Base-by-base conservation (phyloP, 2,797 vertebrate genomes). In the Steatocranus sp. region DNA sequence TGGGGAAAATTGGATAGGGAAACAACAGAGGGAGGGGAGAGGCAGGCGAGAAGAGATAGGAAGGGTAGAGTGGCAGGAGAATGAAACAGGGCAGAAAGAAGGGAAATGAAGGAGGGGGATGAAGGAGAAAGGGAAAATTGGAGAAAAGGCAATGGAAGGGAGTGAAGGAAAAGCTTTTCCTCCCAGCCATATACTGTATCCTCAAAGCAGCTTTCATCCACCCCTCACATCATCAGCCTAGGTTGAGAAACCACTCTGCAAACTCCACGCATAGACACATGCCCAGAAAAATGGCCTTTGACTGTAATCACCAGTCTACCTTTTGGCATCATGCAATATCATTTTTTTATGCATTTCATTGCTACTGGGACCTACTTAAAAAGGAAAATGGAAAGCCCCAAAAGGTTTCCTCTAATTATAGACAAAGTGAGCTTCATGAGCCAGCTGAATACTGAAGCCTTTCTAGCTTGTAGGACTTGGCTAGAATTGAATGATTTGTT, bases 141-240 rank as follows among this genome's bases (percentile, higher is more conserved):
- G 85, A 81, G 81, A 86, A 89, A 86, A 81, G 82, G 84, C 86
- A 86, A 83, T 82, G 76, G 80, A 89, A 86, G 81, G 86, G 86
- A 84, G 80, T 48, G 54, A 78, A 88, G 88, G 88, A 86, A 86
- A 83, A 87, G 86, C 86, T 88, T 87, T 88, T 82, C 84, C 87
- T 87, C 81, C 50, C 85, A 78, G 81, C 68, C 6, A 30, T 78
- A 56, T 86, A 79, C 70, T 85, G 83, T 85, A 87, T 87, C 93
- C 93, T 94, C 91, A 95, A 93, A 94, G 92, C 75, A 3, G 80
- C 91, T 94, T 95, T 93, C 88, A 93, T 93, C 92, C 88, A 10
- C 87, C 85, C 83, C 83, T 92, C 82, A 86, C 78, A 91, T 89
- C 88, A 83, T 58, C 81, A 76, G 82, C 79, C 82, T 53, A 34